A percentile compares a stretch with the other conserved stretches of the same genome.
phyloP scores from a whole-genome alignment of 2,113 vertebrate species.

The Numenius arquata region DNA sequence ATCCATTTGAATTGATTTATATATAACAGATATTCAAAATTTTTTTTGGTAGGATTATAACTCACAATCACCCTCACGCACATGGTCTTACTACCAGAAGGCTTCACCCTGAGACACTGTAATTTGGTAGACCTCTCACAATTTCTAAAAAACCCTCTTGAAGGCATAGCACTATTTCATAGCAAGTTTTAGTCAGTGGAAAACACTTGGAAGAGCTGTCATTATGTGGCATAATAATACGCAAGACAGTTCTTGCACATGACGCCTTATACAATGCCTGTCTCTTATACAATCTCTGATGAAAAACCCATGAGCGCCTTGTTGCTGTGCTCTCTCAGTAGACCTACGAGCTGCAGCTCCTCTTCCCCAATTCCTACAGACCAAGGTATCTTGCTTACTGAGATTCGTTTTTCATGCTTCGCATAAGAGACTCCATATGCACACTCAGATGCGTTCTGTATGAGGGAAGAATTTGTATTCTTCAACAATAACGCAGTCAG shows the following conservation, averaged over 20 bases:
- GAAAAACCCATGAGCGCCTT: neutral
- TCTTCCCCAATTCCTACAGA: neutral
- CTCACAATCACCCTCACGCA: neutral
- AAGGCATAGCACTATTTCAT: neutral
- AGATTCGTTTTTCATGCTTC: neutral
- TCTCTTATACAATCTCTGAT: neutral
- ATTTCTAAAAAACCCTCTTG: neutral
- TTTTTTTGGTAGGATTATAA: neutral
- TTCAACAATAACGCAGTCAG: neutral
- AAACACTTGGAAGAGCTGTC: neutral
- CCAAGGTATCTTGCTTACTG: neutral
- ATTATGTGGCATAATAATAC: neutral
- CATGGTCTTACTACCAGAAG: neutral
- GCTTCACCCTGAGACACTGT: neutral
- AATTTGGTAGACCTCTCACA: neutral
- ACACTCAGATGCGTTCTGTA: neutral
- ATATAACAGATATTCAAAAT: too few relatives aligned
- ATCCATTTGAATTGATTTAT: neutral
- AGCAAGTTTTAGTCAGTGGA: neutral
- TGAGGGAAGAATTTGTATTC: neutral
- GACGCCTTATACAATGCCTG: too few relatives aligned
- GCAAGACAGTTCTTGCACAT: neutral
- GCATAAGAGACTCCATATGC: neutral
- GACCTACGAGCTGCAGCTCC: neutral
- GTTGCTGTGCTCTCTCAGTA: neutral